Base-by-base conservation (phyloP, 2,113 vertebrate species). In the Motacilla alba region DNA sequence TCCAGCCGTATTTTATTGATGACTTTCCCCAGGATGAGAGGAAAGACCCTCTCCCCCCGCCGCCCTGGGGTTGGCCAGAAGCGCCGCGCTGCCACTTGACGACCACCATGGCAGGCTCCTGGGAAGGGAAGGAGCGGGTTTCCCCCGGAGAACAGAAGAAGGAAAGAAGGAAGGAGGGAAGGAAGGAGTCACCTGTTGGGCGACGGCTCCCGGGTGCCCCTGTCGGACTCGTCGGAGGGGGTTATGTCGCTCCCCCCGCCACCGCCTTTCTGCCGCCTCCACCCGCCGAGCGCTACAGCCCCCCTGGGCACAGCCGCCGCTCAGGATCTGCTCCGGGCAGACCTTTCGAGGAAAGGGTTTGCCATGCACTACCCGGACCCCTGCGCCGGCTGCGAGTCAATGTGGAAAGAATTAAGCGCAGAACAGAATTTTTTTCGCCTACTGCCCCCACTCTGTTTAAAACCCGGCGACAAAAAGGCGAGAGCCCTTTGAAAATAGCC, bases 111-210 rank as follows among this genome's bases (percentile, higher is more conserved):
- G 97, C 95, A 96, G 97, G 95, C 92, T 89, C 67, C 91, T 73
- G 77, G 68, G 82, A 95, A 92, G 81, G 77, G 77, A 95, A 93
- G 64, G 90, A 82, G 88, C 73, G 73, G 60, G 43, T 53, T 73
- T 88, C 70, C 74, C 91, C 80, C 62, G 46, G 84, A 69, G 60
- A 23, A 68, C 73, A 22, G 43, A 70, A 22, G 55, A 74, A 46
- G 49, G 60, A 90, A 19, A 58, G 63, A 76, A 10, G 66, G 66
- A 85, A 31, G 55, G 46, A 47, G 63, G 69, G 91, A 93, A n/a
- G 55, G 46, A 46, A 64, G 70, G 91, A 93, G 91, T 96, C 98
- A 98, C 98, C 98, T 98, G 98, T 98, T 98, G 97, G 98, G 96
- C 92, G 92, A 96, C 33, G 47, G 87, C 93, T 97, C 87, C 96